Percentiles rank a stretch among this genome's conserved stretches.
phyloP scores from a whole-genome alignment of 2,888 invertebrate species.

The Pharmacophagus antenor region DNA sequence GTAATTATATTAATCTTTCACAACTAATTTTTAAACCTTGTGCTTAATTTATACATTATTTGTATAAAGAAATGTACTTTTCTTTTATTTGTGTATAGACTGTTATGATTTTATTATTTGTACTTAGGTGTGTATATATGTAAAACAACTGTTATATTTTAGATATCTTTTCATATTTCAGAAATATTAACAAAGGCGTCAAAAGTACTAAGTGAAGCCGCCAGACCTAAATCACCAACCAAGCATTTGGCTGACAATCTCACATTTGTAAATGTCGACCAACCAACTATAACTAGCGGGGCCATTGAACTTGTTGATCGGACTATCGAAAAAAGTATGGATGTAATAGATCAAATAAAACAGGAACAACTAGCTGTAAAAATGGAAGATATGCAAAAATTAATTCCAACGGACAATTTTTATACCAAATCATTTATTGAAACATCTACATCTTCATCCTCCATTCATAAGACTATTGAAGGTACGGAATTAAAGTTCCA shows the following conservation, averaged over 20 bases:
- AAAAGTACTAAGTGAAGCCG: constrained; percentile 59
- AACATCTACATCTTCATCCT: constrained; percentile 70
- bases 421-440: constrained; percentile 67
- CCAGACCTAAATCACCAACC: constrained; percentile 72
- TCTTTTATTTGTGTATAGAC: constrained; percentile 1
- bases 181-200: constrained; percentile 65
- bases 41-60: background rate
- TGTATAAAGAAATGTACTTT: background rate
- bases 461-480: constrained; percentile 65
- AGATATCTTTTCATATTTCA: constrained; percentile 48
- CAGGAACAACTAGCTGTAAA: constrained; percentile 68
- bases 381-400: constrained; percentile 68
- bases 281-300: constrained; percentile 77
- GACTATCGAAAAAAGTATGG: constrained; percentile 69
- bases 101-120: background rate
- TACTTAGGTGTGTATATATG: background rate
- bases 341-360: constrained; percentile 68
- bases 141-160: background rate
- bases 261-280: constrained; percentile 73
- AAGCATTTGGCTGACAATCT: constrained; percentile 73
- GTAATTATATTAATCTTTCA: constrained; percentile 4
- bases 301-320: constrained; percentile 79
- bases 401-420: constrained; percentile 63
- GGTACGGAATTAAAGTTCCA: constrained; percentile 64
- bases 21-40: background rate